phyloP scores from a whole-genome alignment of 2,888 invertebrate species.

The Thelaira solivaga region DNA sequence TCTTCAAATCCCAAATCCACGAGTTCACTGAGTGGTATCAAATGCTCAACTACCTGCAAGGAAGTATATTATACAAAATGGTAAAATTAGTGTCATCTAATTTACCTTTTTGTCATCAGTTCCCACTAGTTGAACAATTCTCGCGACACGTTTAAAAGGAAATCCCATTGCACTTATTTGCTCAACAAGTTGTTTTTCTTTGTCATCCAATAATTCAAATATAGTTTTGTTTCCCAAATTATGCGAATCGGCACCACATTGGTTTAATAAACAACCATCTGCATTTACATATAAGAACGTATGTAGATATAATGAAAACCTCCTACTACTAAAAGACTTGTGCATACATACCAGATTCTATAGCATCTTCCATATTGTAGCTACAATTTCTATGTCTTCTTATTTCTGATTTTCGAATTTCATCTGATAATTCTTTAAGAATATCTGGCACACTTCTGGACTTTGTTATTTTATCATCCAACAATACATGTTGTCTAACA shows the following conservation, averaged over 20 bases:
- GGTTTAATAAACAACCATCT: conserved; percentile 1
- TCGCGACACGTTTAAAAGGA: conserved; percentile 86
- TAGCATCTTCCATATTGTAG: conserved; percentile 76
- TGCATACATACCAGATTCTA: conserved; percentile 28
- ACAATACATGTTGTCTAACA: background rate
- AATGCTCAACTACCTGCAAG: conserved; percentile 87
- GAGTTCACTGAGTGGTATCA: conserved; percentile 86
- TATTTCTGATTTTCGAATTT: conserved; percentile 79
- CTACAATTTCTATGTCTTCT: conserved; percentile 79
- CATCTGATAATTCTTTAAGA: conserved; percentile 84
- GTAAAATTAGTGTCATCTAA: background rate
- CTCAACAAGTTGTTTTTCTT: conserved; percentile 79
- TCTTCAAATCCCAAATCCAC: conserved; percentile 91
- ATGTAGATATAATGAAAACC: background rate
- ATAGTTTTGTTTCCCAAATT: background rate
- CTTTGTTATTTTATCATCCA: conserved; percentile 68
- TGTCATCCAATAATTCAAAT: conserved; percentile 34
- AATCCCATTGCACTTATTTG: conserved; percentile 93
- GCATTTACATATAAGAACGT: background rate
- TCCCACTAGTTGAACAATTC: conserved; percentile 87
- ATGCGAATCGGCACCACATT: background rate
- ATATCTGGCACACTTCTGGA: conserved; percentile 86
- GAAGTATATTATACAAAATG: background rate
- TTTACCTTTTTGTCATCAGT: conserved; percentile 89
- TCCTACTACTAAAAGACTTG: background rate